Evolutionary conservation across 1,140 invertebrate species (phyloP), one percentile per base, ranked within the genome.

Genomic region (Galendromus occidentalis): DNA sequence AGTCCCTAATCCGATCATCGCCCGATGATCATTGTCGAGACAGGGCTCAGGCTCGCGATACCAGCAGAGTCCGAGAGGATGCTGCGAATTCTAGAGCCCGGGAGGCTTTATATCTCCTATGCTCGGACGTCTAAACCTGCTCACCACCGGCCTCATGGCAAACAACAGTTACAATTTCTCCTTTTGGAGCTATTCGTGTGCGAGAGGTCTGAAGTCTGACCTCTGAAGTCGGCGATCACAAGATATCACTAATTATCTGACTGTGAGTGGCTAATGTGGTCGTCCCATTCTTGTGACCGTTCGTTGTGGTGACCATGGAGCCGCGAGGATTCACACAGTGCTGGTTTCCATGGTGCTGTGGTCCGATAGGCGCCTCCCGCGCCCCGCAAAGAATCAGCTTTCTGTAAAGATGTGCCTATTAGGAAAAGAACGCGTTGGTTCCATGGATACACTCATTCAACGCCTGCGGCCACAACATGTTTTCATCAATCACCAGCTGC

Each of bases 381-480:
- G 51, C 51, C 51, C 51, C 51, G 51, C 51, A 59, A 59, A 59
- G 51, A 22, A 59, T 59, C 14, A 59, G 51, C 51, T 59, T 59
- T 33, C 51, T 59, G 51, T 59, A 59, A 59, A 59, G 51, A 59
- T 59, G 51, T 33, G 51, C 51, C 51, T 59, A 33, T 59, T 59
- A 59, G 51, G 51, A 59, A 25, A 59, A 33, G 51, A 25, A 59
- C 51, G 33, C 33, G 33, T 39, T 39, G 33, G 33, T 39, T 39
- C 33, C 33, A 39, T 39, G 33, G 33, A 39, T 6, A 39, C 33
- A 39, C 33, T 39, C 33, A 39, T 39, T 9, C 33, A 39, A 4
- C 33, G 33, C 4, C 33, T 39, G 33, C 33, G 33, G 4, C 9
- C 33, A 39, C 33, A n/a, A n/a, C n/a, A 39, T 39, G 4, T 39